A percentile compares a stretch with the other conserved stretches of the same genome.
Conservation (phyloP, 1,140 invertebrate species). For the Euura lappo region DNA sequence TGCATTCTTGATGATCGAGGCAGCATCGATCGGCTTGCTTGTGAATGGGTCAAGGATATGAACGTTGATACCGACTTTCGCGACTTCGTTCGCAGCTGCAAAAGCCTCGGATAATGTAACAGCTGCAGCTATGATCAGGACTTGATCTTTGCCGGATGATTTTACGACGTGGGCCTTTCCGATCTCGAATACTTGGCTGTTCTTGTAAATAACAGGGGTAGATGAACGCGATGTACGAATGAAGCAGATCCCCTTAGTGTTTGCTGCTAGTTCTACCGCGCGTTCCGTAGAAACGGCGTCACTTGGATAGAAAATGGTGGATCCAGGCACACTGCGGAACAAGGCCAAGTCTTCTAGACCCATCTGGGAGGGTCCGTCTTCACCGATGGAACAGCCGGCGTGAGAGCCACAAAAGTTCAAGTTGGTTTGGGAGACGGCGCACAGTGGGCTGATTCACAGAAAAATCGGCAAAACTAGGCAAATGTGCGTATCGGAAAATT, state of each 20-base stretch:
- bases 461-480: no score
- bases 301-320: constrained; percentile 95
- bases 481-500: no score
- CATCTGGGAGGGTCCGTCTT: constrained; percentile 99
- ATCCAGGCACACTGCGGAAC: constrained; percentile 91
- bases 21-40: constrained; percentile 91
- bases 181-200: constrained; percentile 82
- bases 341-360: constrained; percentile 96
- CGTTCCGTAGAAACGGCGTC: constrained; percentile 95
- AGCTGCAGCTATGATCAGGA: constrained; percentile 89
- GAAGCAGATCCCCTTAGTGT: constrained; percentile 94
- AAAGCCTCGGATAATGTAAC: constrained; percentile 93
- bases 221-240: constrained; percentile 94
- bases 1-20: constrained; percentile 79
- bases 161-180: constrained; percentile 84
- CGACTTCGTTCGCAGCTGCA: constrained; percentile 81
- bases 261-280: constrained; percentile 94
- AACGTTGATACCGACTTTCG: constrained; percentile 70
- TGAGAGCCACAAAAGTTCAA: constrained; percentile 96
- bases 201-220: constrained; percentile 86
- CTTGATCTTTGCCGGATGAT: constrained; percentile 75
- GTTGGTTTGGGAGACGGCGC: constrained; percentile 97
- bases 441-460: no score
- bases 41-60: constrained; percentile 94
- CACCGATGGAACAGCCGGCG: constrained; percentile 94